These are phyloP conservation scores for Digitonthophagus gazella DNA, from an alignment of 2,888 invertebrate genomes.

Conservation along the genomic window DNA sequence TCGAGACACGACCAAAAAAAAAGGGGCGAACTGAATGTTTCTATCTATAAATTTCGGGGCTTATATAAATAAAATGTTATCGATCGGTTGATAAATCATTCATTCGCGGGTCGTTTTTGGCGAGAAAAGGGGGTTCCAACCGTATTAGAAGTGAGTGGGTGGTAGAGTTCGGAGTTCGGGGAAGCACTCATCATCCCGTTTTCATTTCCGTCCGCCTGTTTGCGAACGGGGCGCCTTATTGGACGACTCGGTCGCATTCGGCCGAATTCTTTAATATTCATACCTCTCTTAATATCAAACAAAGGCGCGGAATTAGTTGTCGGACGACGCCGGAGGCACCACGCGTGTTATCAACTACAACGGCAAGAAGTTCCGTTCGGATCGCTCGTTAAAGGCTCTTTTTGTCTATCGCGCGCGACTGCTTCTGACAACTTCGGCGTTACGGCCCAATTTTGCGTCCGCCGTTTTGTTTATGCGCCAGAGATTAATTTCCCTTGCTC, in stretches of 20 bases:
- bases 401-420: background rate
- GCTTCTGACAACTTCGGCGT: background rate
- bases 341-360: background rate
- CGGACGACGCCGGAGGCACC: slow-evolving; percentile 6
- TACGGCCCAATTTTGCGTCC: background rate
- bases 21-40: too few species aligned
- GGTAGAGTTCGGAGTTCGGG: background rate
- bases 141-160: background rate
- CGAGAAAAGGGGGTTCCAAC: background rate
- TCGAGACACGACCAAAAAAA: too few species aligned
- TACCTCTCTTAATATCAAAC: slow-evolving; percentile 27
- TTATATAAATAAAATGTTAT: too few species aligned
- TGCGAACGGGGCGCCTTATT: background rate
- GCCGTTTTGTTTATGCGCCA: background rate
- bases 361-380: background rate
- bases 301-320: slow-evolving; percentile 21
- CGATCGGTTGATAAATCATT: too few species aligned
- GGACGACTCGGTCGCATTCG: background rate
- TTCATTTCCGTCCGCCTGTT: slow-evolving; percentile 3
- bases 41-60: too few species aligned
- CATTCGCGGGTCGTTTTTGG: background rate
- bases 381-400: background rate
- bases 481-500: too few species aligned
- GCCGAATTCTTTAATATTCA: slow-evolving; percentile 30
- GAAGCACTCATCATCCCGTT: background rate